Base-by-base conservation (phyloP, 2,888 invertebrate species). In the Branchipolynoe longqiensis region DNA sequence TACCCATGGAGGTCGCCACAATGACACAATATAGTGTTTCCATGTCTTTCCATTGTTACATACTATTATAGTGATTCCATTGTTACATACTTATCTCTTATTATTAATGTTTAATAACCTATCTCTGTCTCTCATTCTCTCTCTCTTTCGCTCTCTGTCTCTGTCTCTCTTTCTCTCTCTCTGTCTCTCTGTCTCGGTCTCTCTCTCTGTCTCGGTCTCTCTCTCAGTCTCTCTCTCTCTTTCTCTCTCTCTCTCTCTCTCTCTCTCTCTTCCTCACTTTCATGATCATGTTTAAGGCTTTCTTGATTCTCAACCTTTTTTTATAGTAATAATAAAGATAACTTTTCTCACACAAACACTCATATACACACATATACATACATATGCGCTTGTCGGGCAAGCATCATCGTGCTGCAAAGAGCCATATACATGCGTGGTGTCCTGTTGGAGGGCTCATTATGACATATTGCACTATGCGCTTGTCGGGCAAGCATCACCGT, bases 151-250 rank as follows among this genome's bases (percentile, higher is more conserved):
- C 56, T 4, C 3, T 56, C 56, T 56, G 3, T 25, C 56, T 8
- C 25, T 12, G 22, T 56, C 25, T 56, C n/a, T 14, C 56, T 1
- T 73, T 84, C 22, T 69, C 84, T 84, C 31, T 40, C 59, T 40
- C 48, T 40, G 31, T 54, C 18, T 69, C 84, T 2, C 36, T 33
- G 4, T 69, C 48, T 84, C 38, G 25, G 25, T 73, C 48, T 33
- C 33, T n/a, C 54, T 73, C 48, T 8, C 54, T 48, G 69, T 36
- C 73, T 41, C 84, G 40, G 36, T 14, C 48, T 12, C 84, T 84
- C 73, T 59, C 38, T 73, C 84, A 73, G 31, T 54, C 69, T 73
- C 48, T 54, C 73, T 48, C 73, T n/a, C 84, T 12, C 14, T 28
- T 73, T 78, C 33, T 28, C 78, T 78, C 36, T n/a, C 78, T 18